These are phyloP conservation scores for Panthera leo DNA, from an alignment of 2,113 vertebrate species.

Conservation along the genomic window DNA sequence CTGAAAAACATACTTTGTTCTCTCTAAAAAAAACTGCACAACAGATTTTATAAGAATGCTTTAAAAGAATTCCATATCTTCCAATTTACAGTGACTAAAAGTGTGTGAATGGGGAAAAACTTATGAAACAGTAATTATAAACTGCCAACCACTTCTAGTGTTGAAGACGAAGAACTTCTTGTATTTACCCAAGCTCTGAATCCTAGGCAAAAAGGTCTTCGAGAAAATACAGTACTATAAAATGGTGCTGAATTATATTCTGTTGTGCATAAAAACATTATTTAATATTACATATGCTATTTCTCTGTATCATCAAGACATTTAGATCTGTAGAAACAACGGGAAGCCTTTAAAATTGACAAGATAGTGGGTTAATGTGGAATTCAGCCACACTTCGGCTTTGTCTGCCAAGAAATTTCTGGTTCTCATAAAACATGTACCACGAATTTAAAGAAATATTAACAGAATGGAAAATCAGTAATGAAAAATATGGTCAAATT, in stretches of 20 bases:
- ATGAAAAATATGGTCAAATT: not conserved
- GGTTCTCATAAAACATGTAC: not conserved
- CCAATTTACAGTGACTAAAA: not conserved
- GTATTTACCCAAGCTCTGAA: not conserved
- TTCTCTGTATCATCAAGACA: not conserved
- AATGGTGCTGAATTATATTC: not conserved
- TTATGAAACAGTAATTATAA: not conserved
- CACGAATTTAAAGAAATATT: not conserved
- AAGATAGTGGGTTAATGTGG: not conserved
- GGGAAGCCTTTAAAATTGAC: not conserved
- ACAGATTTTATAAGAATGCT: not conserved
- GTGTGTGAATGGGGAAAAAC: not conserved
- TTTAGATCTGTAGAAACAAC: not conserved
- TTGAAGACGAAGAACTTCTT: not conserved
- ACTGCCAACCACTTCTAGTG: not conserved
- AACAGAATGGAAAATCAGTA: not conserved
- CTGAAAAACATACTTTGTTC: not conserved
- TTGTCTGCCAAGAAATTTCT: not conserved
- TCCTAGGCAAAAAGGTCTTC: not conserved
- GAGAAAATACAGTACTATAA: not conserved
- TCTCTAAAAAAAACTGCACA: not conserved
- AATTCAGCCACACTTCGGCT: not conserved
- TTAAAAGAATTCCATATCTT: not conserved
- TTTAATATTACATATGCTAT: not conserved
- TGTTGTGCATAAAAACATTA: not conserved